These are phyloP conservation scores for Furnarius figulus DNA, from an alignment of 2,113 vertebrate genomes.

Conservation along the genomic window DNA sequence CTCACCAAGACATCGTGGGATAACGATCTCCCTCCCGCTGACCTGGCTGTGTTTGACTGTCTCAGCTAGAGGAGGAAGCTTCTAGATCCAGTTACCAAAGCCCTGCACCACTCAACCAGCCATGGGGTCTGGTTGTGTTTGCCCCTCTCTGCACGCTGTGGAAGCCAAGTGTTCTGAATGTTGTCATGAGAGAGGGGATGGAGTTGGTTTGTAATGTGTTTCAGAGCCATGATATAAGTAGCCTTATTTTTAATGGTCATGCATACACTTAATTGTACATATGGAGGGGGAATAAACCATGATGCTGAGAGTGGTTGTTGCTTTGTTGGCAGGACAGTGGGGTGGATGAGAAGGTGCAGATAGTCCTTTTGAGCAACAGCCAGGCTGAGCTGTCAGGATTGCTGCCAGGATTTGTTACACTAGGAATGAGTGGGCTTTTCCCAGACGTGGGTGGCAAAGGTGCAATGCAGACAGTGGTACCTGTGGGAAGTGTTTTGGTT, in stretches of 20 bases:
- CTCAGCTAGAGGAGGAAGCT: constrained; percentile 8
- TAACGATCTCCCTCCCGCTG: not conserved
- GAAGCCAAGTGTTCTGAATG: not conserved
- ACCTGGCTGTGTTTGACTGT: not conserved
- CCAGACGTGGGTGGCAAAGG: not conserved
- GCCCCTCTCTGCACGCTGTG: not conserved
- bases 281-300: constrained; percentile 68
- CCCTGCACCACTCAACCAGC: not conserved
- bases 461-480: not conserved
- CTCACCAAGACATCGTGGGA: not conserved
- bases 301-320: constrained; percentile 41
- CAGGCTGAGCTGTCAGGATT: not conserved
- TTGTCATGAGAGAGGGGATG: constrained; percentile 6
- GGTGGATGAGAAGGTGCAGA: not conserved
- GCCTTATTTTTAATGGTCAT: constrained; percentile 73
- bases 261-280: constrained; percentile 68
- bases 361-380: accelerated
- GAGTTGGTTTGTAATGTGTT: constrained; percentile 35
- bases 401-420: not conserved
- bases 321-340: not conserved
- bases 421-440: not conserved
- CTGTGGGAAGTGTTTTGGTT: not conserved
- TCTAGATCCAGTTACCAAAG: constrained; percentile 12
- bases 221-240: constrained; percentile 61
- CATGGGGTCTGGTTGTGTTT: not conserved